Evolutionary conservation across 2,797 vertebrate genomes (phyloP).

Genomic region (Simalia tracyae): DNA sequence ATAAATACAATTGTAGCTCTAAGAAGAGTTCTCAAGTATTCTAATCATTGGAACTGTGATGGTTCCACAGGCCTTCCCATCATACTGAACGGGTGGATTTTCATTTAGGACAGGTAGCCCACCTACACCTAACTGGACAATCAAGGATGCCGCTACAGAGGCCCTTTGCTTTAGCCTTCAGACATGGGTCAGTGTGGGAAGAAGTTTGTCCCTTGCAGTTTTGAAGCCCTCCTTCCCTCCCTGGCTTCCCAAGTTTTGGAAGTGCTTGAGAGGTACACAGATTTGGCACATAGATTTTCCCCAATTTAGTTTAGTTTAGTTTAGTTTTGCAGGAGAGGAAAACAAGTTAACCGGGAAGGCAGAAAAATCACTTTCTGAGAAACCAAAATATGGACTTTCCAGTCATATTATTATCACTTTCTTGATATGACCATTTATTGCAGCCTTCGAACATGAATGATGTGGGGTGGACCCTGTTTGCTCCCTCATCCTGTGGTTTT

Average conservation of each 20-base stretch:
- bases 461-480: background rate
- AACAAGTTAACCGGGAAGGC: background rate
- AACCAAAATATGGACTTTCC: background rate
- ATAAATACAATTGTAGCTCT: background rate
- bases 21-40: background rate
- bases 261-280: background rate
- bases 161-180: background rate
- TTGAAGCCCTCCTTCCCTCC: background rate
- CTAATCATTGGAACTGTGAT: background rate
- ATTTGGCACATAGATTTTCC: background rate
- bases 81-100: background rate
- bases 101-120: background rate
- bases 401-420: background rate
- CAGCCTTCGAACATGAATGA: too few species aligned
- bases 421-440: background rate
- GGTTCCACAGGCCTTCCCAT: background rate
- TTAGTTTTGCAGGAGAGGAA: background rate
- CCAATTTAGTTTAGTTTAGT: background rate
- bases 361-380: background rate
- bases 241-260: background rate
- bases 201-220: background rate
- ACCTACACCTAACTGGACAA: background rate
- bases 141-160: background rate
- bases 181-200: background rate
- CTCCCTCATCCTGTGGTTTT: background rate